Evolutionary conservation across 2,888 invertebrate genomes (phyloP).

Genomic region (Euzophera pinguis): DNA sequence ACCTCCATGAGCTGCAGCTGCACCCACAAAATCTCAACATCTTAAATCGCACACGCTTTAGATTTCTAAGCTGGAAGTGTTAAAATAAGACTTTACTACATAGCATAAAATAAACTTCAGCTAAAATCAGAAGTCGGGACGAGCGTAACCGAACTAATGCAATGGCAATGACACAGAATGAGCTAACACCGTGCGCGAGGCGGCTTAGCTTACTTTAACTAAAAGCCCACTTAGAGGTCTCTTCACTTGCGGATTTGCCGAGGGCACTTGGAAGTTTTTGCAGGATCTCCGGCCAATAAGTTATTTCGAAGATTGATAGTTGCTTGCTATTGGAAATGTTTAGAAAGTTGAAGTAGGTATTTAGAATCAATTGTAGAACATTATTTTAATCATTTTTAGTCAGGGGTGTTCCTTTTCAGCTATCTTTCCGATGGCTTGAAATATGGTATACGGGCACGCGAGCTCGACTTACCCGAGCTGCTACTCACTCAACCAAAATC

Average conservation of each 20-base stretch:
- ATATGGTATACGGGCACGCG: too few relatives aligned
- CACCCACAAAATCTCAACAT: too few relatives aligned
- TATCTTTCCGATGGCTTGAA: too few relatives aligned
- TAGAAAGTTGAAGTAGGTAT: too few relatives aligned
- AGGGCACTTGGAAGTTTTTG: slow-evolving; percentile 60
- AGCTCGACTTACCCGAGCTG: too few relatives aligned
- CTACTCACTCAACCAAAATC: too few relatives aligned
- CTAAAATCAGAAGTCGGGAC: neutral
- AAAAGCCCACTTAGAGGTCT: slow-evolving; percentile 78
- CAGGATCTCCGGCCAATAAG: slow-evolving; percentile 61
- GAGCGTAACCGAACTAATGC: slow-evolving; percentile 35
- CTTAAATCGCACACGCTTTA: too few relatives aligned
- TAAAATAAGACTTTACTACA: neutral
- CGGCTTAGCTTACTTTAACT: slow-evolving; percentile 74
- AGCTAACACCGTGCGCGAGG: slow-evolving; percentile 68
- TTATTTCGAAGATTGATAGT: slow-evolving; percentile 43
- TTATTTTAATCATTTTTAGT: too few relatives aligned
- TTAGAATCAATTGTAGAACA: too few relatives aligned
- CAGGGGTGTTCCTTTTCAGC: too few relatives aligned
- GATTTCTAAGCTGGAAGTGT: too few relatives aligned
- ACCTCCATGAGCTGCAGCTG: too few relatives aligned
- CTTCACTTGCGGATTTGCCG: slow-evolving; percentile 69
- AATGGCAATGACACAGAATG: slow-evolving; percentile 64
- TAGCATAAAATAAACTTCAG: neutral
- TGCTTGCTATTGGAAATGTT: slow-evolving; percentile 28